Conservation (phyloP, 2,888 invertebrate species). For the Hydroisotoma schaefferi region DNA sequence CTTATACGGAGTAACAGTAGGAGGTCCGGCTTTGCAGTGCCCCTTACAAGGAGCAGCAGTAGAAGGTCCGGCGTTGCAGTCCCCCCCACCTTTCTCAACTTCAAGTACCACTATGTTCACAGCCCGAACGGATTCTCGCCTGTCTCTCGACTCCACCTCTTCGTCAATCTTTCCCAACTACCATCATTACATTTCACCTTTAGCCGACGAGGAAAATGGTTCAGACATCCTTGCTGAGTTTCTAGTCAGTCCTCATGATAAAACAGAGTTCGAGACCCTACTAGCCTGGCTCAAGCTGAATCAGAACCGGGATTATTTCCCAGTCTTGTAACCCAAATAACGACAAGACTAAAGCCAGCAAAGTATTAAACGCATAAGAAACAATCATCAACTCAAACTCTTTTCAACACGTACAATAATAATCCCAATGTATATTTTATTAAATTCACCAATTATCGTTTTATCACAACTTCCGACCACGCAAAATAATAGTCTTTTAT, state of each 20-base stretch:
- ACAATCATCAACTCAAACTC: too few species aligned
- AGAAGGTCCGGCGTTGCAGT: background rate
- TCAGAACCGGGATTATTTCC: background rate
- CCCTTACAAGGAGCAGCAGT: too few species aligned
- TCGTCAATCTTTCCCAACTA: background rate
- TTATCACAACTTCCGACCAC: too few species aligned
- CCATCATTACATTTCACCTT: background rate
- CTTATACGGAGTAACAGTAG: too few species aligned
- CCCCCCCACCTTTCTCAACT: background rate
- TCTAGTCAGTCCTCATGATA: slow-evolving; percentile 11
- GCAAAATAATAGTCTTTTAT: too few species aligned
- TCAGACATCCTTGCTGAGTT: slow-evolving; percentile 4
- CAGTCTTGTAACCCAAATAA: too few species aligned
- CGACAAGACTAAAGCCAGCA: too few species aligned
- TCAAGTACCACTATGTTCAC: background rate
- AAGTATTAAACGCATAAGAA: too few species aligned
- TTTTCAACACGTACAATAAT: too few species aligned
- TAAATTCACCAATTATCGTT: too few species aligned
- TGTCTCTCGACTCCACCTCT: background rate
- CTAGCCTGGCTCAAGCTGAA: slow-evolving; percentile 13
- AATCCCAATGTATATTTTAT: too few species aligned
- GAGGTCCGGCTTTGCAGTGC: too few species aligned
- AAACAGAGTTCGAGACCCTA: slow-evolving; percentile 11
- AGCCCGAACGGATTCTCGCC: background rate
- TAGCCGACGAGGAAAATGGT: background rate